Base-by-base conservation (phyloP, 2,888 invertebrate genomes). In the Syrista parreyssii region DNA sequence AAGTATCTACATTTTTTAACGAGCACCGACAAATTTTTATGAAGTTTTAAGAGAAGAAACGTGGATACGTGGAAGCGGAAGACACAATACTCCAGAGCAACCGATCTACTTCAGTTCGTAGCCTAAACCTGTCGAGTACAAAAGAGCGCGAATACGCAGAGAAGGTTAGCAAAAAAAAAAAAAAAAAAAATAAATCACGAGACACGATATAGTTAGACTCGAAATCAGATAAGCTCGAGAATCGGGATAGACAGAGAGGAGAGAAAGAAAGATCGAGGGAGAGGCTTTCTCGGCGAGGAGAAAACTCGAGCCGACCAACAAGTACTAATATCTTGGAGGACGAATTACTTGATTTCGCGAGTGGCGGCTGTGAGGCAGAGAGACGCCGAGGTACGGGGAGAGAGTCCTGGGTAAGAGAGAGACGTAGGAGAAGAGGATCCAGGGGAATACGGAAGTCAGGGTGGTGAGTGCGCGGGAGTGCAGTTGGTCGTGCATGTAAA, bases 71-170 rank as follows among this genome's bases (percentile, higher is more conserved):
- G 74, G 23, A 33, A 74, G 23, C n/a, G 34, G 36, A 40, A 36
- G 36, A 68, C 32, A 75, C 55, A 75, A 75, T 71, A 76, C 69
- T 82, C 80, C 82, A 82, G 84, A 86, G 86, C 82, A 90, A 90
- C 90, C 88, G 87, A 90, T 90, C 89, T 90, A 91, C 90, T 91
- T 90, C 89, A 91, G 87, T 89, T 90, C 88, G 89, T 90, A 91
- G 91, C 91, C 91, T 91, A 91, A 91, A 91, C 91, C 91, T 91
- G 91, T 89, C 89, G 89, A 91, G 91, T 91, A 91, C 91, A 91
- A 89, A 88, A 75, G 73, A 77, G 80, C 33, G 78, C 78, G 76
- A 79, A 72, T 79, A 82, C 78, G 79, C 76, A 76, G 68, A 77
- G 68, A 55, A 55, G 55, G 55, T 55, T 55, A 85, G 83, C 31